A percentile compares a stretch with the other conserved stretches of the same genome.
Evolutionary conservation across 2,113 vertebrate genomes (phyloP).

Genomic region (Phoenicopterus ruber): DNA sequence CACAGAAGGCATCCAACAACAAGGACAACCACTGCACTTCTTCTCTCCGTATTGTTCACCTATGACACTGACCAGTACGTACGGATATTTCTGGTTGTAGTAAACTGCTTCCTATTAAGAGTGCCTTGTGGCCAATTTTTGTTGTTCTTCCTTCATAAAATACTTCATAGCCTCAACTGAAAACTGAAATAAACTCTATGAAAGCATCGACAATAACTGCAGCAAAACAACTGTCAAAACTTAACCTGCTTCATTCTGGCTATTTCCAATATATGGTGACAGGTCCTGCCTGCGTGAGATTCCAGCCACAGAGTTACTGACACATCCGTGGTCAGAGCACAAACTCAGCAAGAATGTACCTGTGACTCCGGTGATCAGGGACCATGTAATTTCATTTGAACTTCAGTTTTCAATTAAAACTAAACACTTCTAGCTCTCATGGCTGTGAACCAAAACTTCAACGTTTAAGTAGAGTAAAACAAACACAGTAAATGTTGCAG

Average conservation of each 20-base stretch:
- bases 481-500: neutral
- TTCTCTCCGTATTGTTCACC: neutral
- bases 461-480: neutral
- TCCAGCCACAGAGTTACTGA: neutral
- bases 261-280: neutral
- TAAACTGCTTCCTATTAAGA: neutral
- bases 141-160: neutral
- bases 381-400: neutral
- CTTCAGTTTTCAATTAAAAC: neutral
- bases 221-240: neutral
- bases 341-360: neutral
- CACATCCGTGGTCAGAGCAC: neutral
- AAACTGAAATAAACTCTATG: neutral
- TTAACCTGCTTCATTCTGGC: neutral
- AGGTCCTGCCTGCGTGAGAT: neutral
- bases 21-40: neutral
- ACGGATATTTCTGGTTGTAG: neutral
- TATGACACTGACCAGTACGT: accelerated
- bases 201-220: neutral
- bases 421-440: neutral
- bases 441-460: neutral
- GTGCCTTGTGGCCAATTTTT: neutral
- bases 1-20: neutral
- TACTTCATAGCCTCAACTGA: neutral
- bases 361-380: neutral